Conservation (phyloP, 2,113 vertebrate species). For the Cranoglanis bouderius region DNA sequence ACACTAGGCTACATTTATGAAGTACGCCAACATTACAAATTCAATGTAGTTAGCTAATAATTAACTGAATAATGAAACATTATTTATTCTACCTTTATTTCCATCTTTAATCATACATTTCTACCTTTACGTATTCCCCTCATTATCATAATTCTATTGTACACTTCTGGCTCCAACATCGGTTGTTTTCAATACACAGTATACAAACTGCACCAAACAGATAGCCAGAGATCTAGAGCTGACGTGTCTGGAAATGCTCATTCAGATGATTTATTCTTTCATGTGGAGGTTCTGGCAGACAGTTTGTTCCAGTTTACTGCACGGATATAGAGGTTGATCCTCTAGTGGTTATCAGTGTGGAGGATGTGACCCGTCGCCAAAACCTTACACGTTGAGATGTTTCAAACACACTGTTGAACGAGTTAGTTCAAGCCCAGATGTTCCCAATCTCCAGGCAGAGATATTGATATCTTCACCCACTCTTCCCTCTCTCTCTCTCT, state of each 20-base stretch:
- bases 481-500: not conserved
- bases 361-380: not conserved
- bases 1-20: not conserved
- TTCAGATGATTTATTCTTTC: not conserved
- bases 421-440: not conserved
- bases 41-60: not conserved
- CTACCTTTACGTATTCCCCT: too few species aligned
- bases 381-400: not conserved
- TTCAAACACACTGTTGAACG: not conserved
- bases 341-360: not conserved
- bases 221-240: not conserved
- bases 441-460: not conserved
- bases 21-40: not conserved
- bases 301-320: constrained; percentile 3
- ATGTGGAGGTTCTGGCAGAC: not conserved
- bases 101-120: not conserved
- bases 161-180: not conserved
- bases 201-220: not conserved
- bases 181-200: not conserved
- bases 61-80: not conserved
- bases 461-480: not conserved
- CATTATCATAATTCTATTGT: not conserved
- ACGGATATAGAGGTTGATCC: not conserved
- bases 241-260: not conserved
- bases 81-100: not conserved